Evolutionary conservation across 2,797 vertebrate genomes (phyloP).

Genomic region (Percopsis omiscomaycus): DNA sequence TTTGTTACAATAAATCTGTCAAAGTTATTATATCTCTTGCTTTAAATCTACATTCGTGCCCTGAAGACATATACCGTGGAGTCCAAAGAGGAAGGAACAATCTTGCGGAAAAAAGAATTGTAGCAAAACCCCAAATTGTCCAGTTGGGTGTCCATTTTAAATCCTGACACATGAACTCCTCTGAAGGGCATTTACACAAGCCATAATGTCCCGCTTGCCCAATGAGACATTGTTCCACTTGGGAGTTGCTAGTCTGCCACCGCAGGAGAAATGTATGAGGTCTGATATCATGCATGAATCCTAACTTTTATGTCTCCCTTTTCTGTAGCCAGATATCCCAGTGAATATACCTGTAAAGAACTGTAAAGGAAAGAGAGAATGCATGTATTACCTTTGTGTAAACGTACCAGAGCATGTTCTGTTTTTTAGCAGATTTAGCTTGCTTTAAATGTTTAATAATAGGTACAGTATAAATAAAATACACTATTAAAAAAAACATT

Average conservation of each 20-base stretch:
- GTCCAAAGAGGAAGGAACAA: conserved; percentile 37
- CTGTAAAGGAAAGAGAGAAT: conserved; percentile 31
- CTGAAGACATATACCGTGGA: conserved; percentile 53
- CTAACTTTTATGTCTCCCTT: conserved; percentile 11
- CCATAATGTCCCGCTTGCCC: too few relatives aligned
- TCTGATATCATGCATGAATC: conserved; percentile 76
- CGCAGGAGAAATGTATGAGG: conserved; percentile 49
- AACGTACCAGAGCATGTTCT: too few relatives aligned
- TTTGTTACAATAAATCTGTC: conserved; percentile 62
- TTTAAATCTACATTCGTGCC: conserved; percentile 73
- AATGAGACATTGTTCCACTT: conserved; percentile 37
- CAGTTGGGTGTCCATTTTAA: conserved; percentile 45
- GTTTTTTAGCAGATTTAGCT: too few relatives aligned
- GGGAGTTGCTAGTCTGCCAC: conserved; percentile 67
- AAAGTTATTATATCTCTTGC: conserved; percentile 51
- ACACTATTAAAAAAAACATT: too few relatives aligned
- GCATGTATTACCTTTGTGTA: too few relatives aligned
- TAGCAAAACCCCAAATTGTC: conserved; percentile 80
- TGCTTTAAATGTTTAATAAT: too few relatives aligned
- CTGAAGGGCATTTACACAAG: background rate
- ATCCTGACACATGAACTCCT: background rate
- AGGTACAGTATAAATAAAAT: too few relatives aligned
- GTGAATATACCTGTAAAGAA: conserved; percentile 19
- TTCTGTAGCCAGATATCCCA: conserved; percentile 26
- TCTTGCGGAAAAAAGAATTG: conserved; percentile 43